Evolutionary conservation across 2,888 invertebrate genomes (phyloP), one percentile per base, ranked within the genome.

Genomic region (Osmoderma eremita): DNA sequence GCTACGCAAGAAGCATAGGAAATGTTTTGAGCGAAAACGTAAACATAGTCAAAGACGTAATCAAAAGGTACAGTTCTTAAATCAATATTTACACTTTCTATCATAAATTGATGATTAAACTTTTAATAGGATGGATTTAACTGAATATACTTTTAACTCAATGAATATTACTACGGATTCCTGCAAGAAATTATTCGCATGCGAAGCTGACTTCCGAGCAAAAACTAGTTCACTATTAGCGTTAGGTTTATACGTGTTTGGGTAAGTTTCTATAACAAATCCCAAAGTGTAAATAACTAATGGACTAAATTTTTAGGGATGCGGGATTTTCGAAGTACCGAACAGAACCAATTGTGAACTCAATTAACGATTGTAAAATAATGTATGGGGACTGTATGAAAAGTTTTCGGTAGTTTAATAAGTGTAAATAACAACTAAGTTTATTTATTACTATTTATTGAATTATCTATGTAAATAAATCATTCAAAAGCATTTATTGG

Each of bases 131-230:
- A 70, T 76, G 41, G 80, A 81, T 70, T 45, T 76, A 49, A 79
- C 79, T 2, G 80, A 81, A 45, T 71, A 73, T 6, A 77, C 77
- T 36, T 79, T 82, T 62, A 73, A 77, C 38, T 73, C 76, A 24
- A 79, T 81, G 79, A 75, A 78, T 5, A 69, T 82, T 22, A 76
- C 75, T 18, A 71, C 73, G 17, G 75, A 76, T 6, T 79, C 80
- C 4, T 86, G 86, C 66, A 84, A 82, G 69, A 83, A 80, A 68
- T 82, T 84, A 67, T 85, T 86, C 71, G 80, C 86, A 6, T 86
- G 86, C 68, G 84, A 85, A 78, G 82, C 84, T 74, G 83, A 86
- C 70, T 83, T 82, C 69, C 81, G 80, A 24, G 80, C 84, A 1
- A 80, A 80, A 66, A 69, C 75, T 6, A 83, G 81, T 76, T 78